Base-by-base conservation (phyloP, 2,113 vertebrate species). In the Dasypus novemcinctus region DNA sequence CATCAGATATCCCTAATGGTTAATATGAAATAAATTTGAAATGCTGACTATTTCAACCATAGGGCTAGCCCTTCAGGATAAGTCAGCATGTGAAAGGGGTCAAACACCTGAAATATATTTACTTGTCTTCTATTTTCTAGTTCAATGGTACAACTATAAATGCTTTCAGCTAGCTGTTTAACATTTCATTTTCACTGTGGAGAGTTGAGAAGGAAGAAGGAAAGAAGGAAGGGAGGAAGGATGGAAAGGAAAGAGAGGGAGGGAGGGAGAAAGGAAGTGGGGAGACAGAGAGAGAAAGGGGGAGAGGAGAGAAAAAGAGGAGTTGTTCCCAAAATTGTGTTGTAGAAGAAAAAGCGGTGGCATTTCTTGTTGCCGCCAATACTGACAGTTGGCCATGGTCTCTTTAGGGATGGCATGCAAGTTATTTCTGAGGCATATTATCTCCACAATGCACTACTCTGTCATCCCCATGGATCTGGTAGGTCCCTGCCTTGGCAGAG, bases 11-110 rank as follows among this genome's bases (percentile, higher is more conserved):
- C 20, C 36, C 25, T 71, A 20, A 25, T 23, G 27, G 31, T 23
- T 9, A 25, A 31, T 23, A 33, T 7, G 54, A 64, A 49, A 6
- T 12, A 4, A 12, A 33, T 52, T 43, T 17, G 8, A 27, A 43
- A 1, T 1, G 36, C 1, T 23, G 72, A 36, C 36, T 81, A 12
- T 7, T n/a, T 38, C 9, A 6, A 8, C 64, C n/a, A 6, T 5
- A 3, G 1, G 1, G 0, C 13, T 29, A 1, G 18, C 8, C 12
- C 20, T 78, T 21, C 46, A 21, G n/a, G 1, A 2, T 11, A 12
- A 0, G 5, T 23, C 18, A 59, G 49, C 7, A n/a, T 63, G 54
- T 71, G 36, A 4, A 46, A 87, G 69, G 59, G 63, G 41, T 31
- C 23, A 54, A 69, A 20, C 23, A 15, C 27, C 23, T 74, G 4